Evolutionary conservation across 2,888 invertebrate species (phyloP), one percentile per base, ranked within the genome.

Genomic region (Leptinotarsa peninsularis): DNA sequence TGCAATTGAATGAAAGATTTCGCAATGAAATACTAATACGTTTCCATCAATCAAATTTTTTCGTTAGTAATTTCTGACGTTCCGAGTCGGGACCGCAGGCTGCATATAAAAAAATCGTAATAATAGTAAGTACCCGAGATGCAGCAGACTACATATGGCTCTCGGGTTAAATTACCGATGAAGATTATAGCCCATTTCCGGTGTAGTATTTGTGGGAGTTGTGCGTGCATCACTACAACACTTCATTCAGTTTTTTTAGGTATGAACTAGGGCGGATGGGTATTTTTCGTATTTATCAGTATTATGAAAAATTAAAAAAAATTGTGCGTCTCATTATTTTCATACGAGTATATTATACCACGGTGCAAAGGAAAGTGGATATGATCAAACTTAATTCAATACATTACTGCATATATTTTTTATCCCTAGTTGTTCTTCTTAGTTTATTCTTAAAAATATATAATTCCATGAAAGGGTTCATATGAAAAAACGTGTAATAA

Each of bases 171-270:
- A 71, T 76, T 77, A 75, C 76, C 72, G 74, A 74, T 74, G 73
- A 75, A 75, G 78, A 80, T 82, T 81, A 82, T 81, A 79, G 79
- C 79, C 76, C 79, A 82, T 79, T 81, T 82, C 82, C 82, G 80
- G 80, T 80, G 81, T 82, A 80, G 81, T 80, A 81, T 81, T 60
- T 77, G 74, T 68, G 67, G 66, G 74, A 67, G 77, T 78, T 75
- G 76, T 75, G 72, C 66, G 72, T 73, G 69, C 71, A 63, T 73
- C 68, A 68, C 73, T 73, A 69, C 71, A 71, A 72, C 72, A 66
- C 71, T 74, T 72, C 74, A 76, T 76, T 76, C 76, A 76, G 71
- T 71, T 5, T 58, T 21, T 63, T 43, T 27, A 63, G 63, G 33
- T 43, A 63, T 17, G 43, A 63, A 33, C 43, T 14, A 21, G 58